Percentiles rank a stretch among this genome's conserved stretches.
Evolutionary conservation across 2,888 invertebrate species (phyloP).

Genomic region (Melieria crassipennis): DNA sequence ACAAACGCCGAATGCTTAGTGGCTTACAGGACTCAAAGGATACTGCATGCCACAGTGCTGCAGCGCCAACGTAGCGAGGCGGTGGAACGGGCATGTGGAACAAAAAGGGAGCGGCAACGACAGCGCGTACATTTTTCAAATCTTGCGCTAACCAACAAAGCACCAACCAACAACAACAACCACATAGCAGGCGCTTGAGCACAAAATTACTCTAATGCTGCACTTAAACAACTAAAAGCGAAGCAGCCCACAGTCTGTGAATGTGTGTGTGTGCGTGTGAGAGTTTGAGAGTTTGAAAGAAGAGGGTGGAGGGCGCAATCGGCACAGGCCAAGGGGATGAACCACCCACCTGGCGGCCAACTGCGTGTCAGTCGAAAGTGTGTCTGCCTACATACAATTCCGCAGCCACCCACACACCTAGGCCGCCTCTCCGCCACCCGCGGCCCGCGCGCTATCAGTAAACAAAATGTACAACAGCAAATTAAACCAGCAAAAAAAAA

Average conservation of each 20-base stretch:
- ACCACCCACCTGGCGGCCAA: no score
- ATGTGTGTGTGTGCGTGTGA: background rate
- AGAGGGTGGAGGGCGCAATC: background rate
- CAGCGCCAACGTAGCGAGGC: background rate
- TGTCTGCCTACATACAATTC: no score
- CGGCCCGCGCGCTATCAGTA: no score
- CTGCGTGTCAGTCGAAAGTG: no score
- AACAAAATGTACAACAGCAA: no score
- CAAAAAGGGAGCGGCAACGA: no score
- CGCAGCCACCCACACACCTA: no score
- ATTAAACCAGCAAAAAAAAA: no score
- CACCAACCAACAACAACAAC: constrained; percentile 9
- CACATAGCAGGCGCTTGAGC: constrained; percentile 39
- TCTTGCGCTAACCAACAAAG: constrained; percentile 36
- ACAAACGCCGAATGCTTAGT: constrained; percentile 6
- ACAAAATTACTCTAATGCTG: constrained; percentile 44
- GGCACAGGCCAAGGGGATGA: no score
- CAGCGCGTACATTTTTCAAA: constrained; percentile 36
- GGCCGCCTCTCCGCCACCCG: no score
- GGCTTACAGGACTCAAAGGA: constrained; percentile 21
- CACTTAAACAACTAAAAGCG: constrained; percentile 21
- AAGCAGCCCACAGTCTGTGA: background rate
- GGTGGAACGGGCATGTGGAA: no score
- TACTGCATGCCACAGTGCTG: constrained; percentile 19
- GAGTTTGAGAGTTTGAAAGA: background rate